Evolutionary conservation across 1,140 invertebrate species (phyloP).

Genomic region (Geopemphigus sp.): DNA sequence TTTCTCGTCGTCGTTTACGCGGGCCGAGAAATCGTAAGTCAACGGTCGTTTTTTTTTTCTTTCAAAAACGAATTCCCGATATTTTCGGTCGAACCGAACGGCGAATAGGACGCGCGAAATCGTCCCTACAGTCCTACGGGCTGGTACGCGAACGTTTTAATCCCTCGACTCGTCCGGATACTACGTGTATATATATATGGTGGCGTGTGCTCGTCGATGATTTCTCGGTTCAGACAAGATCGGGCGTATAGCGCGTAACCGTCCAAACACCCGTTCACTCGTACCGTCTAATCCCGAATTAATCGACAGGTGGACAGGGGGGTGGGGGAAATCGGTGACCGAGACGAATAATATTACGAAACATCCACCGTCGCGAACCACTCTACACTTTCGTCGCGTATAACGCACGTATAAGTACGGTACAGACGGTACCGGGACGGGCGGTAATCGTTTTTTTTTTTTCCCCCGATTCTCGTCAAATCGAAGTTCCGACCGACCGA

Average conservation of each 20-base stretch:
- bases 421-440: too few species aligned
- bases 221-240: constrained; percentile 7
- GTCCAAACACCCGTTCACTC: neutral
- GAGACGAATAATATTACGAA: neutral
- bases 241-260: too few species aligned
- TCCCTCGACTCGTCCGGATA: neutral
- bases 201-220: neutral
- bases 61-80: too few species aligned
- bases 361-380: neutral
- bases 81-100: too few species aligned
- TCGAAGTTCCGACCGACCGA: too few species aligned
- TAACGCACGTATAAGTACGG: too few species aligned
- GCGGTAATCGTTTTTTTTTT: too few species aligned
- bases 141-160: constrained; percentile 20
- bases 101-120: too few species aligned
- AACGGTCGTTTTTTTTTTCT: neutral
- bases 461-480: too few species aligned
- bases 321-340: constrained; percentile 20
- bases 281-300: neutral
- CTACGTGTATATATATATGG: neutral
- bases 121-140: too few species aligned
- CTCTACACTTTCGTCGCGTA: neutral
- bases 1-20: too few species aligned
- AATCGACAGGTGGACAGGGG: too few species aligned
- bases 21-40: neutral